Percentiles rank a stretch among this genome's conserved stretches.
phyloP scores from a whole-genome alignment of 2,888 invertebrate genomes.

The Digitonthophagus gazella region DNA sequence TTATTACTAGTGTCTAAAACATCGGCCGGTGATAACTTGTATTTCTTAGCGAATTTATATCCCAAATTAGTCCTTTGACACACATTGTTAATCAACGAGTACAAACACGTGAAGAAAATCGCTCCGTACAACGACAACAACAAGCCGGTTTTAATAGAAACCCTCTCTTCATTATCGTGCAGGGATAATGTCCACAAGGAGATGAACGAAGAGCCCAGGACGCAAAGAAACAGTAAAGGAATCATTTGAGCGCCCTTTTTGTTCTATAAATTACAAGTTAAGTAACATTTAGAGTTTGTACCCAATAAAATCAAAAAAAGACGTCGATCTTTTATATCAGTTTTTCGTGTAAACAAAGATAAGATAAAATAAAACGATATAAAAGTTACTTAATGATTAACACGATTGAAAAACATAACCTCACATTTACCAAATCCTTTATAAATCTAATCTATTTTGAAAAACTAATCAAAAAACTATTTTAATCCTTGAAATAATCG shows the following conservation, averaged over 20 bases:
- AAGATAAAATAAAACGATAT: background rate
- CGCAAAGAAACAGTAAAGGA: constrained; percentile 18
- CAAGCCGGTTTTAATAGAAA: constrained; percentile 60
- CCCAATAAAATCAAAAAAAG: background rate
- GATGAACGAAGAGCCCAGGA: constrained; percentile 22
- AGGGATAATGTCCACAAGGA: constrained; percentile 37
- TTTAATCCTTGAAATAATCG: too few species aligned
- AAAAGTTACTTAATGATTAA: background rate
- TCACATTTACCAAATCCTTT: too few species aligned
- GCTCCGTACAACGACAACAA: constrained; percentile 63
- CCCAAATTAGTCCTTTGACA: constrained; percentile 62
- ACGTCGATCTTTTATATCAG: too few species aligned
- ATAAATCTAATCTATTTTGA: too few species aligned
- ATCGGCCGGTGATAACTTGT: constrained; percentile 64
- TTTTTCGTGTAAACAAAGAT: too few species aligned
- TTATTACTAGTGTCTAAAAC: constrained; percentile 74
- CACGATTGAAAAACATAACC: too few species aligned
- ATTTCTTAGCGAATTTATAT: constrained; percentile 60
- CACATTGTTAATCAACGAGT: constrained; percentile 63
- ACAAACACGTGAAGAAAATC: constrained; percentile 66
- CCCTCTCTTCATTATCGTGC: constrained; percentile 56
- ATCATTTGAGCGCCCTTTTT: constrained; percentile 23
- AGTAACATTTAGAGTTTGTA: background rate
- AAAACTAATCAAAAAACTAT: too few species aligned
- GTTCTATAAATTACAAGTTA: constrained; percentile 22